A percentile compares a stretch with the other conserved stretches of the same genome.
phyloP scores from a whole-genome alignment of 2,888 invertebrate species.

The Augiades crinisus region DNA sequence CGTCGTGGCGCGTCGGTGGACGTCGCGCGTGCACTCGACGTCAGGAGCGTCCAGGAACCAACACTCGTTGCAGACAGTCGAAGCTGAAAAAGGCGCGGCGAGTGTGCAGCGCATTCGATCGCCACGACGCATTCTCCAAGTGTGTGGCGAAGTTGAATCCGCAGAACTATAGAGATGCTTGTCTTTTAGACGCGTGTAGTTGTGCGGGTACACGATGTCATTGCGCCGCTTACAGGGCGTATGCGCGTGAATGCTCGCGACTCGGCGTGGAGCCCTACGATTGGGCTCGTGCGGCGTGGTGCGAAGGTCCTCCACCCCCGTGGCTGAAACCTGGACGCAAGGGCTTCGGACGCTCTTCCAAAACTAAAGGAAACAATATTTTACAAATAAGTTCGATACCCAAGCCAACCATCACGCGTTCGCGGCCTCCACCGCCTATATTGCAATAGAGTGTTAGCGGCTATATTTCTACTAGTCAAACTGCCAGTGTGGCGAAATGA shows the following conservation, averaged over 20 bases:
- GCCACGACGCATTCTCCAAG: conserved; percentile 83
- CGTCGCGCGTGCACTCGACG: conserved; percentile 86
- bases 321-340: conserved; percentile 59
- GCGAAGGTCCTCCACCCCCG: conserved; percentile 72
- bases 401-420: conserved; percentile 56
- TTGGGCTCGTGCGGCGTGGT: conserved; percentile 87
- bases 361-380: conserved; percentile 41
- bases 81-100: conserved; percentile 64
- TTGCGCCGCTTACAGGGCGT: conserved; percentile 94
- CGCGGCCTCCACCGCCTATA: conserved; percentile 71
- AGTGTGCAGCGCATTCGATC: conserved; percentile 76
- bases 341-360: conserved; percentile 35
- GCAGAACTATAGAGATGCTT: conserved; percentile 91
- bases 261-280: conserved; percentile 86
- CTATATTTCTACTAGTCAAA: conserved; percentile 73
- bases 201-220: conserved; percentile 91
- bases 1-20: conserved; percentile 95
- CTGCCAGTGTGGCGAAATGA: conserved; percentile 65
- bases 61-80: conserved; percentile 75
- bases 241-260: conserved; percentile 92
- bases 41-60: conserved; percentile 66
- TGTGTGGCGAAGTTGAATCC: conserved; percentile 91
- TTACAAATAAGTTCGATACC: conserved; percentile 53
- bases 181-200: conserved; percentile 93
- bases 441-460: conserved; percentile 53